Evolutionary conservation across 2,888 invertebrate genomes (phyloP).

Genomic region (Branchellion lobata): DNA sequence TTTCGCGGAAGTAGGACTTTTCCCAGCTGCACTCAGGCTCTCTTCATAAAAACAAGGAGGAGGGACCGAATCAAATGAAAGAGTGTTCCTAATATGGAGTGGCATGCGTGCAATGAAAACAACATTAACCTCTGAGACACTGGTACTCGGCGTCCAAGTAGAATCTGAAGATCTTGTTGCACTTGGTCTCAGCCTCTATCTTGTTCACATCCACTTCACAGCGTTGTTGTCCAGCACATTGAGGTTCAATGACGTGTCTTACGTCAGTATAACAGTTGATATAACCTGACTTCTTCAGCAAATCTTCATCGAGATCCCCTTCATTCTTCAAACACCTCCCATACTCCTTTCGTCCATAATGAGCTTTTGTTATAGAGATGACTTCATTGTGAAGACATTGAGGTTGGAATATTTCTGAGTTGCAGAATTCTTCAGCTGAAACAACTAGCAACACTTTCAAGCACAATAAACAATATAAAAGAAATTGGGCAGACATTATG

Average conservation of each 20-base stretch:
- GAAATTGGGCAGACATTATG: too few species aligned
- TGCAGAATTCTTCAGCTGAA: constrained; percentile 16
- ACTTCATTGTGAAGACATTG: constrained; percentile 15
- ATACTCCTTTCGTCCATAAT: constrained; percentile 3
- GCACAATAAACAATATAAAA: too few species aligned
- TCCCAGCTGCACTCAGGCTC: too few species aligned
- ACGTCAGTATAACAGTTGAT: constrained; percentile 33
- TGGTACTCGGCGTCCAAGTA: constrained; percentile 16
- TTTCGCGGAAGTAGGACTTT: too few species aligned
- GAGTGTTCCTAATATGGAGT: too few species aligned
- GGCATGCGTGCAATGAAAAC: too few species aligned
- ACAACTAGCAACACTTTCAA: background rate
- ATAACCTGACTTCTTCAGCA: background rate
- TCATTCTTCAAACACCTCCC: constrained; percentile 31
- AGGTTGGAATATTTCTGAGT: constrained; percentile 19
- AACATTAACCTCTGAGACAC: background rate
- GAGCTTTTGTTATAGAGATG: constrained; percentile 15
- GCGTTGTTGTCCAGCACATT: background rate
- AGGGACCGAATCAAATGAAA: too few species aligned
- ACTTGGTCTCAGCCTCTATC: constrained; percentile 5
- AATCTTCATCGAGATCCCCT: background rate
- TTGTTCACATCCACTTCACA: constrained; percentile 8
- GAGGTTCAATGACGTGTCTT: constrained; percentile 16
- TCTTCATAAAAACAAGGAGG: too few species aligned
- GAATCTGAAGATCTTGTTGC: constrained; percentile 5